Evolutionary conservation across 35 echinoderm and acorn worm genomes (phyloP), one percentile per base, ranked within the genome.

Genomic region (Hemicentrotus pulcherrimus): DNA sequence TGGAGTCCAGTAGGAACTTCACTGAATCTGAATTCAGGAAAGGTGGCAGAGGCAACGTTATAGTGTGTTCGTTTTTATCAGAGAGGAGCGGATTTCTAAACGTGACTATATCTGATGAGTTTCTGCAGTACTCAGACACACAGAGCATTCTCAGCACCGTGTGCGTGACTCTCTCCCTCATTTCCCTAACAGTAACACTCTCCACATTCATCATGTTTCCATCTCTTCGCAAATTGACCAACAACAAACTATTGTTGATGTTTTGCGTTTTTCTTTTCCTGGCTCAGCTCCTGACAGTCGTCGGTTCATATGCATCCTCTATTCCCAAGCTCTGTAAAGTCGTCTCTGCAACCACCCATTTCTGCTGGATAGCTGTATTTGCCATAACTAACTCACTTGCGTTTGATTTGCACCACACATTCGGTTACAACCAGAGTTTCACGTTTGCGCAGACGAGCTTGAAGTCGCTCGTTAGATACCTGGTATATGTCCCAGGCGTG

Each of bases 321-420:
- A 60, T 47, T 94, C 31, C 60, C 1, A 61, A 22, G 41, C 45
- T 95, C 18, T 97, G 96, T 87, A 95, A 88, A 45, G 48, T 48
- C 46, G 91, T 95, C 32, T 92, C 96, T 13, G 94, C 88, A 2
- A 48, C 65, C 9, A 94, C 95, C 19, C 96, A 97, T 48, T 95
- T 97, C 41, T 95, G 50, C 32, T 97, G 96, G 96, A n/a, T 97
- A 85, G 61, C 96, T 12, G 88, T 46, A 85, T 95, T 97, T 18
- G 89, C 96, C 32, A 48, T 46, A 18, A 95, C 94, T 32, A 92
- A 95, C 92, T 45, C 92, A 5, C 71, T 97, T 32, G 96, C 94
- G 5, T 86, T 87, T 32, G 89, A 91, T 33, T 85, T 97, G 18
- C 86, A 88, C 48, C 94, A 90, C 47, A 97, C 96, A 9, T 97